These are phyloP conservation scores for Ciconia stormi DNA, from an alignment of 2,113 vertebrate species.

Conservation along the genomic window DNA sequence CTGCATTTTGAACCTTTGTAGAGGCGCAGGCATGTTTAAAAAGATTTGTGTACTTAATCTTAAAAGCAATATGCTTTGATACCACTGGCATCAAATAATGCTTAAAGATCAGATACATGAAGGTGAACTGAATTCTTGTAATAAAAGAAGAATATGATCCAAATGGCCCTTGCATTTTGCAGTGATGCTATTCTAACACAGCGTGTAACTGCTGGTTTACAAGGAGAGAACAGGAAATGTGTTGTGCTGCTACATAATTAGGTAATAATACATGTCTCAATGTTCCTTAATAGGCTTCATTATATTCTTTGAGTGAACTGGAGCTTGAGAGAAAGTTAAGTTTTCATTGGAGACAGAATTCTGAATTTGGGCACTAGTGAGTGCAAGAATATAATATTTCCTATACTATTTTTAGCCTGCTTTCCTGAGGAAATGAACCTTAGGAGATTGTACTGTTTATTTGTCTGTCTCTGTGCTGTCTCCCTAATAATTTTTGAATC, in stretches of 20 bases:
- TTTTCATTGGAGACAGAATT: not conserved
- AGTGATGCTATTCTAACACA: not conserved
- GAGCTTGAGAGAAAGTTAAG: constrained; percentile 18
- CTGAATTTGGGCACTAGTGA: constrained; percentile 17
- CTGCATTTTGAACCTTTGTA: not conserved
- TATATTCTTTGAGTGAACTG: constrained; percentile 7
- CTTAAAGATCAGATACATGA: not conserved
- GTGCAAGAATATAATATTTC: constrained; percentile 16
- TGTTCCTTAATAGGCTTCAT: constrained; percentile 34
- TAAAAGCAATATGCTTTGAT: not conserved
- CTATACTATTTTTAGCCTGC: constrained; percentile 4
- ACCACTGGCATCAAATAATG: not conserved
- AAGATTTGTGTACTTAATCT: not conserved
- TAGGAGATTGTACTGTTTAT: not conserved
- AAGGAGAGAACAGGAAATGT: constrained; percentile 26
- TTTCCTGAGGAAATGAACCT: not conserved
- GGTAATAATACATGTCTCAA: constrained; percentile 27
- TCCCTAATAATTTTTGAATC: not conserved
- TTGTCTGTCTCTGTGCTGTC: not conserved
- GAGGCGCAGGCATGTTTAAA: not conserved
- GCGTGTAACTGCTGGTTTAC: not conserved
- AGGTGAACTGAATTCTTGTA: not conserved
- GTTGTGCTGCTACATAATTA: constrained; percentile 19
- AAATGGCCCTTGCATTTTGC: not conserved
- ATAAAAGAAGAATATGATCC: not conserved